These are phyloP conservation scores for Parnassius smintheus DNA, from an alignment of 2,888 invertebrate genomes.

Conservation along the genomic window DNA sequence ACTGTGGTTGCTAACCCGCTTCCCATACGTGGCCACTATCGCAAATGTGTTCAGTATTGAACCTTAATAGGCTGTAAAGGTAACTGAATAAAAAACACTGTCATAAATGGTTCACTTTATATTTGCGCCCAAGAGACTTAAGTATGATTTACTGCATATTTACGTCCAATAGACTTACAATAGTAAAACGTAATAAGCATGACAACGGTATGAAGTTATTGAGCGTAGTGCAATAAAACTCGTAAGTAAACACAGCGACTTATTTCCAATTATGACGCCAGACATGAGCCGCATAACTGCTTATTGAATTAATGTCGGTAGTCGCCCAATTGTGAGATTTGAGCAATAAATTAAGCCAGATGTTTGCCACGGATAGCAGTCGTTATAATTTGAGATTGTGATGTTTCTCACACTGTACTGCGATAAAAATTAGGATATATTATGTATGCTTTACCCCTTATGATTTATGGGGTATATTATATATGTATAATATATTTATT, in stretches of 20 bases:
- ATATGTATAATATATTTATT: too few species aligned
- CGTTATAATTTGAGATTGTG: conserved; percentile 17
- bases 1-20: too few species aligned
- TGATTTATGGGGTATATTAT: too few species aligned
- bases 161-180: background rate
- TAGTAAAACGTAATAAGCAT: background rate
- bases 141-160: background rate
- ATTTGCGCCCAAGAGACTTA: too few species aligned
- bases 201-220: conserved; percentile 5
- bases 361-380: conserved; percentile 37
- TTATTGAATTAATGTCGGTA: conserved; percentile 74
- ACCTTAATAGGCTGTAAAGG: too few species aligned
- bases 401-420: background rate
- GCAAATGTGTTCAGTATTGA: too few species aligned
- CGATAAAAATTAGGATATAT: too few species aligned
- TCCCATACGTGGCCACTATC: too few species aligned
- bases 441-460: too few species aligned
- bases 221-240: conserved; percentile 11
- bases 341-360: conserved; percentile 62
- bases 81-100: background rate
- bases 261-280: conserved; percentile 21
- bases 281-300: conserved; percentile 23
- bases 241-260: conserved; percentile 1
- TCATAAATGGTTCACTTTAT: background rate
- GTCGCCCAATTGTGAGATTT: conserved; percentile 71